These are phyloP conservation scores for Tachysurus fulvidraco DNA, from an alignment of 2,113 vertebrate genomes.

Conservation along the genomic window DNA sequence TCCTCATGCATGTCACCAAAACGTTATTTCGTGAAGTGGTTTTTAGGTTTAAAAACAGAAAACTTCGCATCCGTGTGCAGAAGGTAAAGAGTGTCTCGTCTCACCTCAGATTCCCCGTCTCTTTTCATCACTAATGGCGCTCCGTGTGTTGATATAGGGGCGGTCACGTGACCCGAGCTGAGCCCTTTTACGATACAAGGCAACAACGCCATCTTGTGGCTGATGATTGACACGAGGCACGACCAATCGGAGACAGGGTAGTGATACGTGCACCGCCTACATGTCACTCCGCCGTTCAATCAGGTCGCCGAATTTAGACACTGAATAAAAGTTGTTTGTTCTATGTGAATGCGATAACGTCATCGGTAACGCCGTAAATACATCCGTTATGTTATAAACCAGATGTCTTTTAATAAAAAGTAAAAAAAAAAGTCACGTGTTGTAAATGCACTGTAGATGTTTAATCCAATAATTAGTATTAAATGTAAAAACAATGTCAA, in stretches of 20 bases:
- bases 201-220: background rate
- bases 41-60: too few species aligned
- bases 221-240: background rate
- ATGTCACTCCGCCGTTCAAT: background rate
- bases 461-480: background rate
- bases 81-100: slow-evolving; percentile 45
- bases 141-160: slow-evolving; percentile 60
- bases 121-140: slow-evolving; percentile 60
- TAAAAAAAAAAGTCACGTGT: too few species aligned
- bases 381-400: background rate
- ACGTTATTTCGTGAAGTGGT: background rate
- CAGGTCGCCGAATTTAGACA: background rate
- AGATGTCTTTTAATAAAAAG: too few species aligned
- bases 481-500: background rate
- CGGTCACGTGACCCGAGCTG: slow-evolving; percentile 60
- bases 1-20: background rate
- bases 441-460: too few species aligned
- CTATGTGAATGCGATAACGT: background rate
- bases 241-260: slow-evolving; percentile 9
- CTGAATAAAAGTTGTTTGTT: background rate
- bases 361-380: background rate
- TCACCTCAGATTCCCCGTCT: slow-evolving; percentile 63
- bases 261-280: background rate
- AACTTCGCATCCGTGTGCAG: background rate
- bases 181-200: slow-evolving; percentile 16